phyloP scores from a whole-genome alignment of 1,140 invertebrate species.

The Brevipalpus yothersi region DNA sequence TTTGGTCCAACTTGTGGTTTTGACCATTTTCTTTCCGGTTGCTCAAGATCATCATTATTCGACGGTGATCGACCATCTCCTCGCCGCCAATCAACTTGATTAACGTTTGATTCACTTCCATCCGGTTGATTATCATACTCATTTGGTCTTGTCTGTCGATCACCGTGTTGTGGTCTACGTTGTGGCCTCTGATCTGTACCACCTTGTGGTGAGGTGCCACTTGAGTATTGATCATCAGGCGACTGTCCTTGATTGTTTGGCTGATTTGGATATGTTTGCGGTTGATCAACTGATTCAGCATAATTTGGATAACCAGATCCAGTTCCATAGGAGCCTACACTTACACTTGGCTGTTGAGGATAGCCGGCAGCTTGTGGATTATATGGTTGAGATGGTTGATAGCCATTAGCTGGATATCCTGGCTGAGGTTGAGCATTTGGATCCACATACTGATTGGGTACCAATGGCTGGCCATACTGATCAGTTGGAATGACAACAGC shows the following conservation, averaged over 20 bases:
- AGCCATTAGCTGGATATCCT: background rate
- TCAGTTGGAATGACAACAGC: no score
- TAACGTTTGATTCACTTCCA: background rate
- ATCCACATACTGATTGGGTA: no score
- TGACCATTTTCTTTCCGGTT: background rate
- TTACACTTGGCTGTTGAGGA: background rate
- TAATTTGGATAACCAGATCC: background rate
- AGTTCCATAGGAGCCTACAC: background rate
- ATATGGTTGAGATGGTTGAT: background rate
- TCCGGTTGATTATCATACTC: background rate
- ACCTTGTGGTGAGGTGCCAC: no score
- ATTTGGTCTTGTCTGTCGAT: background rate
- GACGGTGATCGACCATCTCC: background rate
- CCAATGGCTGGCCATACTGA: no score
- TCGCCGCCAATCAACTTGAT: background rate
- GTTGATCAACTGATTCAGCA: no score
- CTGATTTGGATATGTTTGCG: no score
- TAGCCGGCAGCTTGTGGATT: background rate
- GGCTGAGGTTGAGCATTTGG: no score
- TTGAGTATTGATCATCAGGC: no score
- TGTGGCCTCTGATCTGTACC: no score
- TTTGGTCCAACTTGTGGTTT: no score
- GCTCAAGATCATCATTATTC: background rate
- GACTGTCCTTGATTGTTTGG: no score
- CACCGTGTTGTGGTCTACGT: background rate